Percentiles rank a stretch among this genome's conserved stretches.
phyloP scores from a whole-genome alignment of 2,113 vertebrate species.

The Melanocharis versteri region DNA sequence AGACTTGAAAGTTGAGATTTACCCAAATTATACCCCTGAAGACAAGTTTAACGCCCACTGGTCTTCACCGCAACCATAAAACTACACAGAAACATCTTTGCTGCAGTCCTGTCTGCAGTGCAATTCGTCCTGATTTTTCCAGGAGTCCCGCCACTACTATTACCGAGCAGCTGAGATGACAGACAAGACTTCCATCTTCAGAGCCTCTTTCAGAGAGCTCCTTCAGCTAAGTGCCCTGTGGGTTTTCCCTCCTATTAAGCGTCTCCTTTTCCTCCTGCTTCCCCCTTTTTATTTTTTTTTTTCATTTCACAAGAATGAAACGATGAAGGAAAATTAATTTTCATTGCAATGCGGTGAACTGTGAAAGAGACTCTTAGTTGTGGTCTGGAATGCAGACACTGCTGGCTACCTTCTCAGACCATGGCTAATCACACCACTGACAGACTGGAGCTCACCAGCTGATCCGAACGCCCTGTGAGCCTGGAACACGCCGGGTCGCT shows the following conservation, averaged over 20 bases:
- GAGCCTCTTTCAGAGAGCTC: slow-evolving; percentile 18
- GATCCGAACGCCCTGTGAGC: neutral
- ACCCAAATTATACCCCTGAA: slow-evolving; percentile 39
- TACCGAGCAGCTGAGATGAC: slow-evolving; percentile 49
- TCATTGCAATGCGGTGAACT: slow-evolving; percentile 51
- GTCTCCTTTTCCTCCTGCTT: rapidly evolving
- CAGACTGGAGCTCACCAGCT: slow-evolving; percentile 42
- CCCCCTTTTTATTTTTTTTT: neutral
- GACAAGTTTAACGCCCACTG: neutral
- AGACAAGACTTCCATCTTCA: slow-evolving; percentile 50
- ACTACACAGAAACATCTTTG: slow-evolving; percentile 6
- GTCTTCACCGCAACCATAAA: slow-evolving; percentile 17
- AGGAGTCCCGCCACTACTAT: neutral
- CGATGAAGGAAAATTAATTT: slow-evolving; percentile 62
- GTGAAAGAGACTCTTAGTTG: slow-evolving; percentile 48
- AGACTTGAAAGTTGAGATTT: slow-evolving; percentile 30
- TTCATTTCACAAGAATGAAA: neutral
- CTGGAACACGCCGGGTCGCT: rapidly evolving
- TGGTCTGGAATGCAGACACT: slow-evolving; percentile 59
- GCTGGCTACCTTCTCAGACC: slow-evolving; percentile 57
- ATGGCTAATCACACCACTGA: slow-evolving; percentile 60
- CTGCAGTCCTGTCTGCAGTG: neutral
- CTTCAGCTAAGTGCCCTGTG: slow-evolving; percentile 30
- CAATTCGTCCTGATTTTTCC: slow-evolving; percentile 30
- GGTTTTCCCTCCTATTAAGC: slow-evolving; percentile 8